phyloP scores from a whole-genome alignment of 2,113 vertebrate genomes.

The Sitta europaea region DNA sequence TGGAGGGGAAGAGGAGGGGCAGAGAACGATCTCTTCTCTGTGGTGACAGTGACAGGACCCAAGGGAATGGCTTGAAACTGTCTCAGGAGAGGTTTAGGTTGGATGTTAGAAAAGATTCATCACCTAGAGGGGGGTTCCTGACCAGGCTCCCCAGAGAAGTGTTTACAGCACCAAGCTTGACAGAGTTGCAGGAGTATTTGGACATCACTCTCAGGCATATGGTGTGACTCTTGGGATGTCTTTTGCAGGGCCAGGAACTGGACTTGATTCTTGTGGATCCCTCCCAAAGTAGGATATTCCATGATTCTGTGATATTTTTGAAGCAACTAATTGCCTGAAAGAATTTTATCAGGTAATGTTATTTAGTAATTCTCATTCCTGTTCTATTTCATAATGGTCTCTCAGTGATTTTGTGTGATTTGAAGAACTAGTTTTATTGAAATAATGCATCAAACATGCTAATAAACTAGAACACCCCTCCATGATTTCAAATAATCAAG shows the following conservation, averaged over 20 bases:
- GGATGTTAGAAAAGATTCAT: rapidly evolving
- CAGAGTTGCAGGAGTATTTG: background rate
- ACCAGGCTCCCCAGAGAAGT: background rate
- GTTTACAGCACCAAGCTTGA: background rate
- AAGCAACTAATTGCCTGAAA: background rate
- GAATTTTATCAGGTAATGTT: background rate
- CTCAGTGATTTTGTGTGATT: background rate
- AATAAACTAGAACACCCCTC: background rate
- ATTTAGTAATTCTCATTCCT: background rate
- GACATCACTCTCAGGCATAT: background rate
- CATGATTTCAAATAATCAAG: background rate
- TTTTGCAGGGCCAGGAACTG: background rate
- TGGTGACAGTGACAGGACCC: background rate
- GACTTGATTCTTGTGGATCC: background rate
- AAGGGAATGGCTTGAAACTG: background rate
- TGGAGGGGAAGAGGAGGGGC: background rate
- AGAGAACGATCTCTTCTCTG: rapidly evolving
- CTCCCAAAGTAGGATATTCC: background rate
- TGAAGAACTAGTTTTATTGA: background rate
- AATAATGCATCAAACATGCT: background rate
- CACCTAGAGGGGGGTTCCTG: rapidly evolving
- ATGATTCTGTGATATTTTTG: background rate
- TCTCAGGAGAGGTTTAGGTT: background rate
- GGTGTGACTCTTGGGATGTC: background rate
- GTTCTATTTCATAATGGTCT: background rate